Percentiles rank a stretch among this genome's conserved stretches.
Conservation (phyloP, 2,797 vertebrate species). For the Toxotes lorentzi region DNA sequence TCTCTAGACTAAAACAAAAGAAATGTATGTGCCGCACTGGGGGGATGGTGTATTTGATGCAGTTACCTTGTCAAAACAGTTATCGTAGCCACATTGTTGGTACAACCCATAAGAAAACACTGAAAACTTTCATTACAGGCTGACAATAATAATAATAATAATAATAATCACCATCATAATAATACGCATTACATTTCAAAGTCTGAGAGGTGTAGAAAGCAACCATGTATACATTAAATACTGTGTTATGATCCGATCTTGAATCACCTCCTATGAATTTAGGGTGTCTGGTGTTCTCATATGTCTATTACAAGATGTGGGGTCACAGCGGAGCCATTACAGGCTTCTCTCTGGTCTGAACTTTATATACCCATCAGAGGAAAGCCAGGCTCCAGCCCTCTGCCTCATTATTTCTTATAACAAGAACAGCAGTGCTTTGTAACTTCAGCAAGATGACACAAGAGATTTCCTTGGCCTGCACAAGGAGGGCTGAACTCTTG, state of each 20-base stretch:
- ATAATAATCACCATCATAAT: not conserved
- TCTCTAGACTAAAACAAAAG: not conserved
- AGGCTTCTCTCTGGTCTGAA: slow-evolving; percentile 10
- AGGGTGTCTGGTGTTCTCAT: not conserved
- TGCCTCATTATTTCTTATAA: slow-evolving; percentile 28
- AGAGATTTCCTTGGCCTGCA: not conserved
- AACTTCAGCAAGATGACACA: not conserved
- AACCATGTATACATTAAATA: not conserved
- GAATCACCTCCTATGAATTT: not conserved
- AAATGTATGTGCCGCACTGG: not conserved
- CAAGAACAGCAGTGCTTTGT: not conserved
- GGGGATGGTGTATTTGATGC: not conserved
- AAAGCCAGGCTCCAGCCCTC: slow-evolving; percentile 12
- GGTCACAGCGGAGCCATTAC: not conserved
- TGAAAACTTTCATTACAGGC: not conserved
- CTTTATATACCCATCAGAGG: slow-evolving; percentile 1
- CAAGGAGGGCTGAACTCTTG: not conserved
- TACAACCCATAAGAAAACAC: not conserved
- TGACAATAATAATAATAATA: not conserved
- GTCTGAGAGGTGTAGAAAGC: not conserved
- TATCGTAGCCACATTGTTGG: not conserved
- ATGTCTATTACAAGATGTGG: not conserved
- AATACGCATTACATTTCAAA: not conserved
- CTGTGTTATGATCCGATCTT: not conserved
- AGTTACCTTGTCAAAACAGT: not conserved